Evolutionary conservation across 2,113 vertebrate genomes (phyloP).

Genomic region (Chelonoidis abingdonii): DNA sequence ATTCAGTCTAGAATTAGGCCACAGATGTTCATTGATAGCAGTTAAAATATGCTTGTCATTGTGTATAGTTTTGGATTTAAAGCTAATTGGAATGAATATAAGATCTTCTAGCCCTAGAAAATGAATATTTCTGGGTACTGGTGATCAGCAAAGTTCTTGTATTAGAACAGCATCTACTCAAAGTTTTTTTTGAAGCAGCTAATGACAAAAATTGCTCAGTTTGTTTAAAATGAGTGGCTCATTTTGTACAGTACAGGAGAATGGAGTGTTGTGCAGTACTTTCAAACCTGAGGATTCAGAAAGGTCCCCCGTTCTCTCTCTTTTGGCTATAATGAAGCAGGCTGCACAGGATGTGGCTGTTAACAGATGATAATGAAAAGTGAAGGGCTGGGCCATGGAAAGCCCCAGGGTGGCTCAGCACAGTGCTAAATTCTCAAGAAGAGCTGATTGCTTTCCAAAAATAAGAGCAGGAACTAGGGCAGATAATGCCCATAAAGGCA

Average conservation of each 20-base stretch:
- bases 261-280: background rate
- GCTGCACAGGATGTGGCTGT: constrained; percentile 76
- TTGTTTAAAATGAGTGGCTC: background rate
- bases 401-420: constrained; percentile 70
- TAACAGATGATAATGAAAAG: constrained; percentile 74
- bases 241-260: background rate
- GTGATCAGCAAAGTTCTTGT: background rate
- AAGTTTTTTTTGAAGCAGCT: background rate
- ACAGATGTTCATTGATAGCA: background rate
- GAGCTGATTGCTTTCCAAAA: constrained; percentile 76
- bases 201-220: background rate
- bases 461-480: constrained; percentile 72
- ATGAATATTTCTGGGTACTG: background rate
- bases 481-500: constrained; percentile 67
- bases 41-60: background rate
- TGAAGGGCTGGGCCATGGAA: constrained; percentile 71
- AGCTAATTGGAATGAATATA: background rate
- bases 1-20: background rate
- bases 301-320: constrained; percentile 41
- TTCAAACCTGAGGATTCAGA: constrained; percentile 47
- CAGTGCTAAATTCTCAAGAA: constrained; percentile 74
- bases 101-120: background rate
- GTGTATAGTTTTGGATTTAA: background rate
- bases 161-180: background rate
- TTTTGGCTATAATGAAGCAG: constrained; percentile 56